A percentile compares a stretch with the other conserved stretches of the same genome.
phyloP scores from a whole-genome alignment of 23 tunicate genomes.

The Styela plicata region DNA sequence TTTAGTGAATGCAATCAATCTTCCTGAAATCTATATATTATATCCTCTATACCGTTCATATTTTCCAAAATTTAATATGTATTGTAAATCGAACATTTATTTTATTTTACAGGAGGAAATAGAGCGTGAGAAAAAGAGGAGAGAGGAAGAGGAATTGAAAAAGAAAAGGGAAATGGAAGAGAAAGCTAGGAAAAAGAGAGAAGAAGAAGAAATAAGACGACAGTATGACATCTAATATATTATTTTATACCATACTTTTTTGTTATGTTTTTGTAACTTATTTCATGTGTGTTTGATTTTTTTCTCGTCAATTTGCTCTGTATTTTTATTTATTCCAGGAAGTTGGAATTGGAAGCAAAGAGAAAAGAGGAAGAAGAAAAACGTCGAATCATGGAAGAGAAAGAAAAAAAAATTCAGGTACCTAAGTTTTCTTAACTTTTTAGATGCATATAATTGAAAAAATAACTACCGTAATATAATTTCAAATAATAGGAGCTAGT shows the following conservation, averaged over 20 bases:
- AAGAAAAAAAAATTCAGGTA: constrained; percentile 76
- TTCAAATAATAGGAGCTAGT: no score
- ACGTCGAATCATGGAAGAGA: constrained; percentile 57
- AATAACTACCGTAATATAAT: neutral
- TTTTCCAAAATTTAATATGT: no score
- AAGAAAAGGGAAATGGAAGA: constrained; percentile 69
- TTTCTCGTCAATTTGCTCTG: no score
- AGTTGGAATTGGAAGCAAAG: constrained; percentile 93
- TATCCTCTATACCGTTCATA: no score
- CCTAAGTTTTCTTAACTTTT: neutral
- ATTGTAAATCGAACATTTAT: no score
- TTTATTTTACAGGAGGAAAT: constrained; percentile 65
- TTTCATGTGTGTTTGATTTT: neutral
- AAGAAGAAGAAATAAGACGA: constrained; percentile 36
- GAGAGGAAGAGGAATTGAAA: constrained; percentile 84
- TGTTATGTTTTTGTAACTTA: neutral
- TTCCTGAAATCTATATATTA: no score
- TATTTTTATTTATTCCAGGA: constrained; percentile 38
- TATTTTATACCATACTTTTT: neutral
- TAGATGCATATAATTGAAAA: neutral
- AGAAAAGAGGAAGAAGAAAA: constrained; percentile 89
- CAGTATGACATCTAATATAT: constrained; percentile 44
- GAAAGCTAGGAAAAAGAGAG: constrained; percentile 69
- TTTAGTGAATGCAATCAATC: no score
- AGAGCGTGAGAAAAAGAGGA: constrained; percentile 71